Evolutionary conservation across 2,888 invertebrate species (phyloP), one percentile per base, ranked within the genome.

Genomic region (Caenorhabditis sp.): DNA sequence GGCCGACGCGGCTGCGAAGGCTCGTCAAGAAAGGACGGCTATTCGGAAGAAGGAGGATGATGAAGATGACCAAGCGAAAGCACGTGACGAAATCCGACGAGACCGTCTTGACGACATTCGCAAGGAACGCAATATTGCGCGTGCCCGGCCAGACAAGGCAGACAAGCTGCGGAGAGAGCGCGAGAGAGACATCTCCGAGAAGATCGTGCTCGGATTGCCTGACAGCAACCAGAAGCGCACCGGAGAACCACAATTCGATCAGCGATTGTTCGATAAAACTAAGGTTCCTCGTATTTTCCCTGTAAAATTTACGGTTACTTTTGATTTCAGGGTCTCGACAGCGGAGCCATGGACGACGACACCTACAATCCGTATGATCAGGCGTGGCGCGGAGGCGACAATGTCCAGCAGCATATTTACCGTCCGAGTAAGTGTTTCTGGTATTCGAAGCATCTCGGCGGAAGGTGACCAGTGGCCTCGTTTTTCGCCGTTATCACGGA

Each of bases 321-420:
- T 17, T 30, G 63, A 27, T 84, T 87, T 9, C 83, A 91, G 90
- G 92, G 92, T 32, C 94, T 99, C 93, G 96, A 95, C 88, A 93
- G 94, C 82, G 96, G 96, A 0, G 96, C 93, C 0, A 86, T 87
- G 79, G 97, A 98, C 87, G 99, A 99, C 86, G 99, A 99, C 86
- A 94, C 94, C 0, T 99, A 99, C 91, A 96, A 94, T 89, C 96
- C 98, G 0, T 99, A 99, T 89, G 97, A 98, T 90, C 95, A 96
- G 90, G 95, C 99, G 0, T 99, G 98, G 99, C 93, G 97, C 63
- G 94, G 95, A 84, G 93, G 93, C 30, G 94, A 94, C 84, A 93
- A 93, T 0, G 92, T 97, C 73, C 95, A 94, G 0, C 93, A 94
- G 37, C 95, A 95, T 90, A 93, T 99, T 66, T 96, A 96, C 90